Conservation (phyloP, 53 echinoderm and acorn worm genomes). For the Stichopus horrens region DNA sequence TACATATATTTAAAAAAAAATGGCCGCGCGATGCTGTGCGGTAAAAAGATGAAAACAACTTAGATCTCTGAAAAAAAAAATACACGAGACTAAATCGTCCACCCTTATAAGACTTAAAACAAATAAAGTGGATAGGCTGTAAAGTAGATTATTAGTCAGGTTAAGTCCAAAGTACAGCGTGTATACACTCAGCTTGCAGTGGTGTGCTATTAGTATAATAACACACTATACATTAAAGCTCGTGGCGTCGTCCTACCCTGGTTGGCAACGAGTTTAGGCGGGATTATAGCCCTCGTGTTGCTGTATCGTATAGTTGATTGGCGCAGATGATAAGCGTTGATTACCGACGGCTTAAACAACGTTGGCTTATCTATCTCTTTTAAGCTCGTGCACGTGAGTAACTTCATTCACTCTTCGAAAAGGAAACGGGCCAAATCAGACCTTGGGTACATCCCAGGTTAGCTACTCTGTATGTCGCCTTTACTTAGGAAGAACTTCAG, state of each 20-base stretch:
- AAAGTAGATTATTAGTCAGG: conserved; percentile 7
- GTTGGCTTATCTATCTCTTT: neutral
- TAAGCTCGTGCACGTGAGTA: neutral
- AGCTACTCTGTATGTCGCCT: no score
- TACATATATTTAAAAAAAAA: neutral
- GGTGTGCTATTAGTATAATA: neutral
- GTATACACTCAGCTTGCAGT: neutral
- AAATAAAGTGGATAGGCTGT: neutral
- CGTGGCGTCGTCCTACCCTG: neutral
- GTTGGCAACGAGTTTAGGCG: conserved; percentile 35
- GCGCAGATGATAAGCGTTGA: conserved; percentile 3
- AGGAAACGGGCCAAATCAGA: neutral
- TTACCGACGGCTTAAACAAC: neutral
- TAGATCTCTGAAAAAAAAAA: neutral
- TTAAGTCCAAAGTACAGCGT: conserved; percentile 33
- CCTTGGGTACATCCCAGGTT: no score
- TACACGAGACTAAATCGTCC: neutral
- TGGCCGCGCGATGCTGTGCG: neutral
- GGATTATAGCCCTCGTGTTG: conserved; percentile 17
- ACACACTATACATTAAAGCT: neutral
- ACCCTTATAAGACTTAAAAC: conserved; percentile 5
- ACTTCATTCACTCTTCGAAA: neutral
- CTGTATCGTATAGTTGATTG: neutral
- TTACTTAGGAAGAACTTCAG: no score
- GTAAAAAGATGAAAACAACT: neutral